Base-by-base conservation (phyloP, 2,113 vertebrate genomes). In the Miniopterus natalensis region DNA sequence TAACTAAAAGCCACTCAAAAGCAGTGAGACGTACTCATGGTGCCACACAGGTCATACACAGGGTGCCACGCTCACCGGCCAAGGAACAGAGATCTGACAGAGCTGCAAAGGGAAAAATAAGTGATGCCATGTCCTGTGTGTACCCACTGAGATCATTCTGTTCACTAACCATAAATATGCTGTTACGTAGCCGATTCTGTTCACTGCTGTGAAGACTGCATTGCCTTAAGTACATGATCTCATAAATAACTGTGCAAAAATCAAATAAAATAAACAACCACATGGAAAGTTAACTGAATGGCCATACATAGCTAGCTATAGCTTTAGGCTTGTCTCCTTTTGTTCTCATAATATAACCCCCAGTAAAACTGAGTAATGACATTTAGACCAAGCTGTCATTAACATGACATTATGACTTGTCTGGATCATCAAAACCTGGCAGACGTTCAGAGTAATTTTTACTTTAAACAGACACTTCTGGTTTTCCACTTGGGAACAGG, bases 381-480 rank as follows among this genome's bases (percentile, higher is more conserved):
- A 92, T 92, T 25, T 57, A 74, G 73, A 83, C 73, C 71, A 40
- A 6, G 7, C 70, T 65, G 11, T 88, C 88, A 77, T 90, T 96
- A 96, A 89, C 57, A 45, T 51, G 88, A 83, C 94, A 65, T 94
- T 88, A 89, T 6, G 17, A 71, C 88, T 78, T 91, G 84, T 88
- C 55, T 92, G 65, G 63, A 55, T 74, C 73, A 96, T 92, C 81
- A 78, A 88, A 96, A 71, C 73, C 92, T 73, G 88, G 88, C 73
- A 95, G 88, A 42, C 18, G 7, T 42, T 88, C n/a, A 77, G 17
- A 4, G 3, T 75, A 77, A 70, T 57, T 74, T 40, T 88, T 73
- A 27, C 49, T 92, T 91, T 84, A 96, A 94, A 75, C 49, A 94
- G 96, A 93, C 77, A 59, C 40, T 83, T 93, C 63, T 47, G 51